phyloP scores from a whole-genome alignment of 2,888 invertebrate genomes.

The Diarsia brunnea region DNA sequence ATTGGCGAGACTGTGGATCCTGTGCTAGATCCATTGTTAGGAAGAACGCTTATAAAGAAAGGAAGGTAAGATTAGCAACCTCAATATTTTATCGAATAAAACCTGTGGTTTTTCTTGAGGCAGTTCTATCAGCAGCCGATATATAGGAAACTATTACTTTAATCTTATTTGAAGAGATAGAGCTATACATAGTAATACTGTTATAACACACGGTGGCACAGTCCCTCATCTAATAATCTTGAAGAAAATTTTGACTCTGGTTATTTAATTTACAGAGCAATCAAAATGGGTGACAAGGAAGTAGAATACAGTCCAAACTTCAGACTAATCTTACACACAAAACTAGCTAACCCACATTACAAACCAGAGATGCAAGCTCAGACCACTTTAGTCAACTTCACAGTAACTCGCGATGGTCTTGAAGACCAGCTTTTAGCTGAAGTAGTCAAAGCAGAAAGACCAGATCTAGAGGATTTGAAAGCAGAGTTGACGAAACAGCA shows the following conservation, averaged over 20 bases:
- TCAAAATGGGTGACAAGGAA: constrained; percentile 99
- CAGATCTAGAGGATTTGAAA: constrained; percentile 98
- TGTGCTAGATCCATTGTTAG: constrained; percentile 97
- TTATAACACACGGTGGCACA: not conserved
- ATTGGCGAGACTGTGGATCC: constrained; percentile 98
- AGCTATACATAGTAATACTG: not conserved
- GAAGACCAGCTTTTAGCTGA: constrained; percentile 99
- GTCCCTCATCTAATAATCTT: not conserved
- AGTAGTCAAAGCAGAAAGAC: constrained; percentile 99
- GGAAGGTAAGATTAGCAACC: constrained; percentile 92
- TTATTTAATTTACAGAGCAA: constrained; percentile 92
- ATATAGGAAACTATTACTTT: not conserved
- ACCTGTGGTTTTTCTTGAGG: not conserved
- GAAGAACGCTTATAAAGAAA: constrained; percentile 98
- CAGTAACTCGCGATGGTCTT: constrained; percentile 98
- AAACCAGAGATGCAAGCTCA: constrained; percentile 99
- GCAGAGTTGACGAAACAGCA: constrained; percentile 98
- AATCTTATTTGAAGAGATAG: not conserved
- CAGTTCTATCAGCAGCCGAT: not conserved
- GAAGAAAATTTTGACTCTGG: not conserved
- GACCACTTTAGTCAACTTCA: constrained; percentile 98
- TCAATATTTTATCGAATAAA: not conserved
- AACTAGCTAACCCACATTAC: constrained; percentile 99
- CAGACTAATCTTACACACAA: constrained; percentile 97
- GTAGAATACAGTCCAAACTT: constrained; percentile 97